Evolutionary conservation across 2,113 vertebrate species (phyloP).

Genomic region (Chaetura pelagica): DNA sequence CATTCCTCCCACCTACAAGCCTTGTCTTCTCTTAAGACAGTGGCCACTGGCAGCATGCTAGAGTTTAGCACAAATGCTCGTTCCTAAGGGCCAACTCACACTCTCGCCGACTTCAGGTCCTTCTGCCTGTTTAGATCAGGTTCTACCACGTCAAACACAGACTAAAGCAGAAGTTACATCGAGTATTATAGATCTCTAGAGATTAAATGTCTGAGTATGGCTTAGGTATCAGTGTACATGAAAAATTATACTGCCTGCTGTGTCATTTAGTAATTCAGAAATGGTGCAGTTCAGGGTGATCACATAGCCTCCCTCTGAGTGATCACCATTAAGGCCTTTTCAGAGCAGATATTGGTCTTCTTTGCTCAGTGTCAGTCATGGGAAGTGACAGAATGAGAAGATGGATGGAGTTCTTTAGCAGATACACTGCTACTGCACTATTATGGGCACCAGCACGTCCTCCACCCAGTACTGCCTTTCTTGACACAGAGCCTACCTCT

Average conservation of each 20-base stretch:
- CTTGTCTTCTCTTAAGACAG: neutral
- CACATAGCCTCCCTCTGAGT: neutral
- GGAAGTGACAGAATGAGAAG: neutral
- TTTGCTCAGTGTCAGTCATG: neutral
- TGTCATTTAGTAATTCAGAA: neutral
- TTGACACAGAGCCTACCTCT: neutral
- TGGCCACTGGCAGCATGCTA: neutral
- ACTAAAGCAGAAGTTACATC: neutral
- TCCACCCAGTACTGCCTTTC: neutral
- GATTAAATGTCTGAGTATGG: neutral
- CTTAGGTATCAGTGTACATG: neutral
- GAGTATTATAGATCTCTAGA: neutral
- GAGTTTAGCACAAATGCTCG: neutral
- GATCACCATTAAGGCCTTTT: neutral
- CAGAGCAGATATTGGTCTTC: neutral
- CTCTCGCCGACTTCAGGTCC: neutral
- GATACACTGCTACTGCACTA: accelerated
- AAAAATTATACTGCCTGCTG: neutral
- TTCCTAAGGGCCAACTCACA: neutral
- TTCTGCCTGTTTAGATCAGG: neutral
- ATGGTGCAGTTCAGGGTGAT: neutral
- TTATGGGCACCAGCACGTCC: neutral
- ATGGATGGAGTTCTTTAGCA: neutral
- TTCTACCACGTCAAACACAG: neutral
- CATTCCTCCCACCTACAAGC: neutral